phyloP scores from a whole-genome alignment of 2,888 invertebrate genomes.

The Meiosimyza decipiens region DNA sequence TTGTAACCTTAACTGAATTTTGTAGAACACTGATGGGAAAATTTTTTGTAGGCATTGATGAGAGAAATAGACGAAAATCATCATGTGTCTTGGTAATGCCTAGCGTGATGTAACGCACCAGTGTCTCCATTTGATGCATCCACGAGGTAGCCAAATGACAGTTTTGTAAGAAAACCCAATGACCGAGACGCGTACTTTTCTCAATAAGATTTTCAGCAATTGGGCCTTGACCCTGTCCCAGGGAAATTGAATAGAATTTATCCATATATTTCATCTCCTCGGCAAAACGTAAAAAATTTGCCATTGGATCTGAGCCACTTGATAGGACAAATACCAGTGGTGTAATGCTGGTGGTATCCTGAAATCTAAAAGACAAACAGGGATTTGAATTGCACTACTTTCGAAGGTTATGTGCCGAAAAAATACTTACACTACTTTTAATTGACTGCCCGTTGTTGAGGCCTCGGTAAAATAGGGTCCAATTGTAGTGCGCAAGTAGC shows the following conservation, averaged over 20 bases:
- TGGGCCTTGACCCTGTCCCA: conserved; percentile 91
- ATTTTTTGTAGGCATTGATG: conserved; percentile 86
- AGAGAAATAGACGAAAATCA: conserved; percentile 85
- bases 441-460: conserved; percentile 72
- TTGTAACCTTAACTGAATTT: conserved; percentile 93
- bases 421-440: conserved; percentile 59
- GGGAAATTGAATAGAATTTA: conserved; percentile 82
- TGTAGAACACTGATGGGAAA: conserved; percentile 94
- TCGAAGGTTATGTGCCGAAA: background rate
- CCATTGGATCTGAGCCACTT: conserved; percentile 89
- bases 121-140: conserved; percentile 86
- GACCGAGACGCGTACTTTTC: conserved; percentile 76
- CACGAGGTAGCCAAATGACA: conserved; percentile 94
- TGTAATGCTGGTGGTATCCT: conserved; percentile 77
- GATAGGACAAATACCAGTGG: conserved; percentile 89
- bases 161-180: conserved; percentile 94
- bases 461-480: conserved; percentile 86
- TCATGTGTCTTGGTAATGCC: conserved; percentile 74
- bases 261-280: conserved; percentile 78
- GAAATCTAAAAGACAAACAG: conserved; percentile 69
- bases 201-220: conserved; percentile 85
- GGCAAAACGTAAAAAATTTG: conserved; percentile 84
- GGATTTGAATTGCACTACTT: background rate
- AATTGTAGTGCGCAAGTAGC: conserved; percentile 81
- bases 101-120: conserved; percentile 78